Evolutionary conservation across 2,888 invertebrate species (phyloP).

Genomic region (Calliphora vomitoria): DNA sequence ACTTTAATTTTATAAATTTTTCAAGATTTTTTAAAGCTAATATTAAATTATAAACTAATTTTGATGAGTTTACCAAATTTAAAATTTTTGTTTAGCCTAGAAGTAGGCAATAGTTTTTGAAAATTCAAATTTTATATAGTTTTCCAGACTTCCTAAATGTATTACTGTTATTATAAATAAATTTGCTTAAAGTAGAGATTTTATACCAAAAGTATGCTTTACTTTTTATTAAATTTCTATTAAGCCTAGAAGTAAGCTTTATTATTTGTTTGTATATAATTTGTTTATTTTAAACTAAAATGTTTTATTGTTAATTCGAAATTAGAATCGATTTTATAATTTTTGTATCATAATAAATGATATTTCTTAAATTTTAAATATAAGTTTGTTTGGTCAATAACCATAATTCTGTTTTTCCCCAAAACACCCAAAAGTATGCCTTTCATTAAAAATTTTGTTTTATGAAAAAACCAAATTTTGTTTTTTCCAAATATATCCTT

Average conservation of each 20-base stretch:
- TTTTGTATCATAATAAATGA: not conserved
- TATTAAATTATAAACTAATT: too few relatives aligned
- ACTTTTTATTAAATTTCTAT: not conserved
- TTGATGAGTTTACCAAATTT: too few relatives aligned
- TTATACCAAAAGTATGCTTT: too few relatives aligned
- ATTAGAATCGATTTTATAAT: not conserved
- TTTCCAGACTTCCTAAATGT: too few relatives aligned
- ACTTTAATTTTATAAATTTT: too few relatives aligned
- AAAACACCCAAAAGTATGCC: conserved; percentile 68
- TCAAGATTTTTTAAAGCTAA: too few relatives aligned
- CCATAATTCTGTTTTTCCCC: conserved; percentile 27
- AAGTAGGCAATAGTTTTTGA: too few relatives aligned
- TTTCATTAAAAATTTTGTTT: conserved; percentile 57
- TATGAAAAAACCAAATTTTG: conserved; percentile 25
- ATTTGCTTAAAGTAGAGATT: too few relatives aligned
- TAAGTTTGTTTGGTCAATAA: conserved; percentile 47
- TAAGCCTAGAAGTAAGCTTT: conserved; percentile 19
- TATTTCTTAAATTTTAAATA: conserved; percentile 2
- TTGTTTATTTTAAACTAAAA: not conserved
- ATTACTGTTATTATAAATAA: too few relatives aligned
- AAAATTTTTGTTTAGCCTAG: too few relatives aligned
- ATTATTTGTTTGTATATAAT: not conserved
- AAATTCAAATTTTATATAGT: too few relatives aligned
- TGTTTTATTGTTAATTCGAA: not conserved
- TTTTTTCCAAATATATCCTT: conserved; percentile 48